A percentile compares a stretch with the other conserved stretches of the same genome.
These are phyloP conservation scores for Danio tinwini DNA, from an alignment of 2,797 vertebrate species.

Conservation along the genomic window DNA sequence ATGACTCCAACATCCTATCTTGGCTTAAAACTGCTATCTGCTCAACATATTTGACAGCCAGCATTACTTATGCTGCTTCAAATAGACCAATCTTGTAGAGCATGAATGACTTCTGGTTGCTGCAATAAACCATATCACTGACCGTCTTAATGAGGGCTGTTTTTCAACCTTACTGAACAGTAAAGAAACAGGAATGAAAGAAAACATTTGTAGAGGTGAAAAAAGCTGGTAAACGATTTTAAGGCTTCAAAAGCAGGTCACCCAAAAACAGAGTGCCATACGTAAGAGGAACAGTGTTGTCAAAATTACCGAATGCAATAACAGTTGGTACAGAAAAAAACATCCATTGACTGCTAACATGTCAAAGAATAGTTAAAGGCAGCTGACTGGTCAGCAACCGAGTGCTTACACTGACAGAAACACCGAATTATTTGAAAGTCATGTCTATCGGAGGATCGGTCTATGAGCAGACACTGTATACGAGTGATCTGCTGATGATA, in stretches of 20 bases:
- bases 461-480: too few species aligned
- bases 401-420: too few species aligned
- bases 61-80: neutral
- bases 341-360: too few species aligned
- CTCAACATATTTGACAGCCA: neutral
- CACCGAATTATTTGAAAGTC: too few species aligned
- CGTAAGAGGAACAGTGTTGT: too few species aligned
- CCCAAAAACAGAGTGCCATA: neutral
- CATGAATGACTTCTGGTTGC: neutral
- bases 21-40: neutral
- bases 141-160: neutral
- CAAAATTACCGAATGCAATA: too few species aligned
- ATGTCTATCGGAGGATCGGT: too few species aligned
- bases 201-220: neutral
- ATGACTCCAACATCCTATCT: neutral
- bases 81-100: neutral
- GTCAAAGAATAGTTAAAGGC: too few species aligned
- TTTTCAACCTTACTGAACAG: neutral
- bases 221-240: neutral
- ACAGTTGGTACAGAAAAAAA: too few species aligned
- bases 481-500: too few species aligned
- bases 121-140: neutral
- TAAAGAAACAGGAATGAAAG: neutral
- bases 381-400: too few species aligned
- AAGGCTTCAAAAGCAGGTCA: neutral